phyloP scores from a whole-genome alignment of 2,113 vertebrate genomes.

The Tangachromis dhanisi region DNA sequence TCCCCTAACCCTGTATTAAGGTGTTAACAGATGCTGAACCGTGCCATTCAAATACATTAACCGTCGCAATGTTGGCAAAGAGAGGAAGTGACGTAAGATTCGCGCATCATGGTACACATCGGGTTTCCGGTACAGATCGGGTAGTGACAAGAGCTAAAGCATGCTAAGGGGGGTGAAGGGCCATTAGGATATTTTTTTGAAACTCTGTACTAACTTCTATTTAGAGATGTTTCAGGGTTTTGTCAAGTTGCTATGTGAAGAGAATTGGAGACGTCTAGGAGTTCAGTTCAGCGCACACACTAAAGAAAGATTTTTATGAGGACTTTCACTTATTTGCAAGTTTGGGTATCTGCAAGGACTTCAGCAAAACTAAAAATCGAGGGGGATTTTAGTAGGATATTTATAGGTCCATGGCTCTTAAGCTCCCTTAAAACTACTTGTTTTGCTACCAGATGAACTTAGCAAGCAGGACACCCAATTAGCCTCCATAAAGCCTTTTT shows the following conservation, averaged over 20 bases:
- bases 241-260: not conserved
- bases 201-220: not conserved
- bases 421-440: not conserved
- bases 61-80: not conserved
- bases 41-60: not conserved
- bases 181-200: not conserved
- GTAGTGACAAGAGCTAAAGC: not conserved
- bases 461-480: not conserved
- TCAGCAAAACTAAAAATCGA: not conserved
- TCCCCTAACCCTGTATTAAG: not conserved
- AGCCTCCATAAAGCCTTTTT: not conserved
- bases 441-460: not conserved
- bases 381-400: rapidly evolving
- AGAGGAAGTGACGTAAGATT: not conserved
- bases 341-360: not conserved
- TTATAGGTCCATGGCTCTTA: not conserved
- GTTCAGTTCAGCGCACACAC: not conserved
- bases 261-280: not conserved
- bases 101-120: rapidly evolving
- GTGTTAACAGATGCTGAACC: not conserved
- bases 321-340: not conserved
- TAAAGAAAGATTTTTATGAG: not conserved
- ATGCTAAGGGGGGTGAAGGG: not conserved
- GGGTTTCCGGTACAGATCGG: not conserved
- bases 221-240: not conserved